Percentiles rank a stretch among this genome's conserved stretches.
These are phyloP conservation scores for Lasiurus cinereus DNA, from an alignment of 2,113 vertebrate species.

Conservation along the genomic window DNA sequence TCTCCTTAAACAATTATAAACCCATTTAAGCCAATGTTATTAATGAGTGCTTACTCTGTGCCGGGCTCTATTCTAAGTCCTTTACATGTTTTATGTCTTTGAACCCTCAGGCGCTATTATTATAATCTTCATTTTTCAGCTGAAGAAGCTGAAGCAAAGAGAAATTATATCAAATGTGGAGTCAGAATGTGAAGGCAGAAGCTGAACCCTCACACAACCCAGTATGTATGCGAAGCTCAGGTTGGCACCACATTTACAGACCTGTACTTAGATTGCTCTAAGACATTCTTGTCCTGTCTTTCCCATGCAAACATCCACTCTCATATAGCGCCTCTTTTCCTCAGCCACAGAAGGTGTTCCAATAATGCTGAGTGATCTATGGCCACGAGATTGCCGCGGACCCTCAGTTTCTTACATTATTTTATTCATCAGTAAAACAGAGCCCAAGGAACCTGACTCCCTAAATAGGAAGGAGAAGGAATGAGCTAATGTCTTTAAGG, in stretches of 20 bases:
- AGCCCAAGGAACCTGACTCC: not conserved
- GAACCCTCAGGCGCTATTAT: not conserved
- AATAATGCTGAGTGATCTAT: not conserved
- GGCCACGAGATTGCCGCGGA: not conserved
- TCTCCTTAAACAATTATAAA: not conserved
- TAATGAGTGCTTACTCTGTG: not conserved
- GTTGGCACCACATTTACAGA: not conserved
- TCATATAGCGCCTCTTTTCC: not conserved
- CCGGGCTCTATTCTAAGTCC: not conserved
- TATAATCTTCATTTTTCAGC: not conserved
- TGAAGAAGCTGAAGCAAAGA: not conserved
- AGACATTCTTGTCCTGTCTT: not conserved
- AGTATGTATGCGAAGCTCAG: not conserved
- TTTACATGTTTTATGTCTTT: not conserved
- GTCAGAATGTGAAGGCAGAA: not conserved
- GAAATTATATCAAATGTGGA: not conserved
- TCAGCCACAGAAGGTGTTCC: not conserved
- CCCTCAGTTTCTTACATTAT: not conserved
- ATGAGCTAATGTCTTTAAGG: slow-evolving; percentile 48
- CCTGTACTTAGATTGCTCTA: not conserved
- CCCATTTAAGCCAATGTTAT: not conserved
- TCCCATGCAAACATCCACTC: not conserved
- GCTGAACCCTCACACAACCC: not conserved
- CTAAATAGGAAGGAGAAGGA: not conserved
- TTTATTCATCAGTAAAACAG: not conserved